Evolutionary conservation across 2,113 vertebrate species (phyloP).

Genomic region (Mola mola): DNA sequence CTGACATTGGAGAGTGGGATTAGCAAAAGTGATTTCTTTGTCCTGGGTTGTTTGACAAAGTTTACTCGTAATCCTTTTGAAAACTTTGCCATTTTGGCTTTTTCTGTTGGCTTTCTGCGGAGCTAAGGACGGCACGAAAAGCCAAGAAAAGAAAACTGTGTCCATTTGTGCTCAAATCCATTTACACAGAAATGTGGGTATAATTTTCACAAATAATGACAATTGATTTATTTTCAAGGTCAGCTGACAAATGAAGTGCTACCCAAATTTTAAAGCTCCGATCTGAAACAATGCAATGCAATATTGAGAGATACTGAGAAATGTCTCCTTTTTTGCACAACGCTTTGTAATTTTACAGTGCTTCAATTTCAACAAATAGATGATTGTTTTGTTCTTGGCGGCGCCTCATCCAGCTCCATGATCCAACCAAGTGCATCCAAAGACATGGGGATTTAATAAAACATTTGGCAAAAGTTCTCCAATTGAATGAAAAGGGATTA

Average conservation of each 20-base stretch:
- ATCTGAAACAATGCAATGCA: too few species aligned
- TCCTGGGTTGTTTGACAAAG: slow-evolving; percentile 75
- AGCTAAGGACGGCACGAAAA: slow-evolving; percentile 32
- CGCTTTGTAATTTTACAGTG: too few species aligned
- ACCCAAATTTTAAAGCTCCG: too few species aligned
- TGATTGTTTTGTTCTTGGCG: too few species aligned
- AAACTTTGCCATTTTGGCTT: slow-evolving; percentile 62
- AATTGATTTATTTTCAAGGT: too few species aligned
- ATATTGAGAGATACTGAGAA: too few species aligned
- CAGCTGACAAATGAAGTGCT: too few species aligned
- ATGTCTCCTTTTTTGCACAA: too few species aligned
- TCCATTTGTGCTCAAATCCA: slow-evolving; percentile 18
- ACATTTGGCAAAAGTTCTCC: slow-evolving; percentile 51
- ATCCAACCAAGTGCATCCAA: slow-evolving; percentile 42
- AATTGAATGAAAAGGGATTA: slow-evolving; percentile 65
- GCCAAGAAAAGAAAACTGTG: slow-evolving; percentile 10
- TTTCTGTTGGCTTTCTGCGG: slow-evolving; percentile 40
- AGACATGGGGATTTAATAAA: slow-evolving; percentile 57
- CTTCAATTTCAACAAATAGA: too few species aligned
- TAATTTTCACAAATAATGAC: too few species aligned
- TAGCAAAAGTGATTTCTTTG: slow-evolving; percentile 75
- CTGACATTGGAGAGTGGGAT: slow-evolving; percentile 79
- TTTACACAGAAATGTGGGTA: neutral
- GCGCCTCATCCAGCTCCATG: slow-evolving; percentile 32
- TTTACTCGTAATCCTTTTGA: slow-evolving; percentile 74